Evolutionary conservation across 2,113 vertebrate genomes (phyloP), one percentile per base, ranked within the genome.

Genomic region (Chaetodon auriga): DNA sequence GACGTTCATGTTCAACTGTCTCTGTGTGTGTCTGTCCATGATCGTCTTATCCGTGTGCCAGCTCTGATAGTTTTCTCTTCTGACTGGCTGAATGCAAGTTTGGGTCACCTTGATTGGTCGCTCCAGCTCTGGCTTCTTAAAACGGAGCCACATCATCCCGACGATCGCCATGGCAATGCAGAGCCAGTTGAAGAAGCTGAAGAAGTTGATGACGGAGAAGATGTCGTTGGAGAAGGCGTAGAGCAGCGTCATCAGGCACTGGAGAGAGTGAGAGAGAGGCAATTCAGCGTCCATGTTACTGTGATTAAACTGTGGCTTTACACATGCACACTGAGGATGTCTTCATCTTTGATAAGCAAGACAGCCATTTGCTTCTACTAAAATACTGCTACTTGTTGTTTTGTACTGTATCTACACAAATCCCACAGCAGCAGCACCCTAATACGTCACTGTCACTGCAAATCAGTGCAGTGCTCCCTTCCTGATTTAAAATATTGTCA

Each of bases 151-250:
- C 95, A 99, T 95, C 98, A 99, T 99, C 2, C 98, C 98, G 0
- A 97, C 19, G 89, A 99, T 99, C 8, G 98, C 98, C 96, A 99
- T 89, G 48, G 97, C 98, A 84, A 99, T 99, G 0, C 98, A 99
- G 3, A 99, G 96, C 98, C 98, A 99, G 95, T 99, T 99, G 92
- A 99, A 99, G 95, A 99, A 99, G 95, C 98, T 99, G 96, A 99
- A 99, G 96, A 99, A 99, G 95, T 99, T 99, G 87, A 99, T 99
- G 94, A 99, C 97, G 0, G 98, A 99, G 96, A 97, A 99, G 78
- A 99, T 99, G 94, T 99, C 95, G 0, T 93, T 95, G 93, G 98
- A 99, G 95, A 99, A 98, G 88, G 98, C 97, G 5, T 99, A 99
- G 7, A 99, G 94, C 87, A 99, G 93, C 7, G 98, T 99, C 98